phyloP scores from a whole-genome alignment of 2,113 vertebrate species.

The Glaucomys volans region DNA sequence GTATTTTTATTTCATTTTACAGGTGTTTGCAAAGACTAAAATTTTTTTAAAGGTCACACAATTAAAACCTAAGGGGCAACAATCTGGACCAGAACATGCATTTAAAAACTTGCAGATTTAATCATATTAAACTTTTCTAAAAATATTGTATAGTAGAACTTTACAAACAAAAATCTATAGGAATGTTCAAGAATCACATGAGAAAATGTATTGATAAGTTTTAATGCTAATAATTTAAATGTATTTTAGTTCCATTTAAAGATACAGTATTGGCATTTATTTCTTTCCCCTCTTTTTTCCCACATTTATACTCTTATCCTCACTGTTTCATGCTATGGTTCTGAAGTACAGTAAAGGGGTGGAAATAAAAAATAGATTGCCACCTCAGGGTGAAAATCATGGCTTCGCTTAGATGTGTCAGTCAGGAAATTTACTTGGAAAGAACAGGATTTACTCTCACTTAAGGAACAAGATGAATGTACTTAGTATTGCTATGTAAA shows the following conservation, averaged over 20 bases:
- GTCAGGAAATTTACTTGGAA: background rate
- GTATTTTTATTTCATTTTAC: constrained; percentile 49
- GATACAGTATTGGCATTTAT: background rate
- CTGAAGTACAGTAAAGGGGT: background rate
- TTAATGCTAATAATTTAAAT: background rate
- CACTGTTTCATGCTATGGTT: background rate
- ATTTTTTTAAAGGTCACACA: background rate
- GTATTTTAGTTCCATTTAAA: background rate
- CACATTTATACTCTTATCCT: background rate
- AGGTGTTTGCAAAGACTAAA: background rate
- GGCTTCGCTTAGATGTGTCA: background rate
- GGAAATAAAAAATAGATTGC: background rate
- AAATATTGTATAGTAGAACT: background rate
- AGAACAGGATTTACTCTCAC: background rate
- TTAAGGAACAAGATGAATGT: background rate
- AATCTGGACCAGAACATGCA: background rate
- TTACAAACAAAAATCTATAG: background rate
- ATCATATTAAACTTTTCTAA: background rate
- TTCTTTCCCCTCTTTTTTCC: background rate
- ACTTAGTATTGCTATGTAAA: background rate
- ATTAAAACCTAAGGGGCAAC: background rate
- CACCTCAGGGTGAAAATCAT: background rate
- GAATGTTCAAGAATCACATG: background rate
- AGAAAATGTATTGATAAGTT: background rate
- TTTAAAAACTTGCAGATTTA: background rate